Conservation (phyloP, 2,888 invertebrate genomes). For the Pristionchus mayeri region DNA sequence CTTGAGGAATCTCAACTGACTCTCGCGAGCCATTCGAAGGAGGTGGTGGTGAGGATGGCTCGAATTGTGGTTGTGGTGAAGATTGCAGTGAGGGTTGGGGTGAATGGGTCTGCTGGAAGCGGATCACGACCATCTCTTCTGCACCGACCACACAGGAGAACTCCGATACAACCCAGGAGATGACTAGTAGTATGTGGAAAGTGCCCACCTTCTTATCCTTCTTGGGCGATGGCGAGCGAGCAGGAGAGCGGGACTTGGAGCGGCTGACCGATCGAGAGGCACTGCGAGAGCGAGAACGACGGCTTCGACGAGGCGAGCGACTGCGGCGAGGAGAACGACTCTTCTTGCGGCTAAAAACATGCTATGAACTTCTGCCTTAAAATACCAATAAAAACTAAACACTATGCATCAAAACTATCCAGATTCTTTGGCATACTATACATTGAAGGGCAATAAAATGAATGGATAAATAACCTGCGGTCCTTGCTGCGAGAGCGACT, state of each 20-base stretch:
- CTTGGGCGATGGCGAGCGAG: constrained; percentile 51
- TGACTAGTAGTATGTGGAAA: background rate
- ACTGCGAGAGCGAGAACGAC: constrained; percentile 46
- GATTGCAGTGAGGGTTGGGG: constrained; percentile 43
- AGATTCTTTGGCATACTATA: too few relatives aligned
- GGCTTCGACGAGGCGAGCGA: constrained; percentile 43
- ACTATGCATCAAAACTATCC: background rate
- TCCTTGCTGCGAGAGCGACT: constrained; percentile 53
- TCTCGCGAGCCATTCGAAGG: constrained; percentile 19
- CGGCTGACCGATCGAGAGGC: constrained; percentile 25
- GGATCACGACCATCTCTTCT: background rate
- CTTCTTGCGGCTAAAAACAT: constrained; percentile 6
- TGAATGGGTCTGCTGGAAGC: constrained; percentile 15
- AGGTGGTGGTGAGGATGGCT: constrained; percentile 31
- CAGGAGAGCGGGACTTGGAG: constrained; percentile 47
- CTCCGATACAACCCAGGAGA: background rate
- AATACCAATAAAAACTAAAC: background rate
- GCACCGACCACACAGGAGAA: background rate
- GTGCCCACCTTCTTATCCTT: constrained; percentile 23
- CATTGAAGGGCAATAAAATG: too few relatives aligned
- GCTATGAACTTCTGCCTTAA: too few relatives aligned
- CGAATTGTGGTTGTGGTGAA: constrained; percentile 41
- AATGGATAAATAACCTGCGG: too few relatives aligned
- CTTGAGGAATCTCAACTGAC: background rate
- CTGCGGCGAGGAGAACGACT: constrained; percentile 43